Conservation (phyloP, 2,888 invertebrate species). For the Candidula unifasciata region DNA sequence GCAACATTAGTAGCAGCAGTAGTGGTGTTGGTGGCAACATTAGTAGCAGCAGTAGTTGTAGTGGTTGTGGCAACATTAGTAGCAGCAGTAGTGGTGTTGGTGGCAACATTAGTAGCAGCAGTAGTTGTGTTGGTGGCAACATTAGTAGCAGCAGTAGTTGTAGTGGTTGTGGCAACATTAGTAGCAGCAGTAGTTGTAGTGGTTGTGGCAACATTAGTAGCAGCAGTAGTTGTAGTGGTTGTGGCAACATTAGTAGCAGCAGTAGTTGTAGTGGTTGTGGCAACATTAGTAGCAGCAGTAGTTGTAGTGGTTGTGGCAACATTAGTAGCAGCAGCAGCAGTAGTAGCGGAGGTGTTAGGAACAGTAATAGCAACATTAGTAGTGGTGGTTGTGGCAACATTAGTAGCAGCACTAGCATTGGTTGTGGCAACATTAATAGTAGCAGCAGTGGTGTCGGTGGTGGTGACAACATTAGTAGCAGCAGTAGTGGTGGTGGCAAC, state of each 20-base stretch:
- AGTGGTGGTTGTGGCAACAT: conserved; percentile 33
- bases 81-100: background rate
- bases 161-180: conserved; percentile 37
- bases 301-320: conserved; percentile 21
- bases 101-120: conserved; percentile 23
- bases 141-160: conserved; percentile 40
- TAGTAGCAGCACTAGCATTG: conserved; percentile 36
- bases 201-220: conserved; percentile 29
- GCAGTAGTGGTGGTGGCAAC: no score
- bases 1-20: conserved; percentile 37
- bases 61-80: conserved; percentile 33
- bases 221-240: conserved; percentile 34
- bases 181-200: conserved; percentile 33
- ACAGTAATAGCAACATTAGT: conserved; percentile 34
- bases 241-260: conserved; percentile 23
- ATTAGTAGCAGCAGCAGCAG: conserved; percentile 22
- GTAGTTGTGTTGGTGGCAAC: conserved; percentile 32
- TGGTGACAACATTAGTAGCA: no score
- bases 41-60: conserved; percentile 42
- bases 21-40: conserved; percentile 34
- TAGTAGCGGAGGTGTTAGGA: conserved; percentile 26
- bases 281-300: conserved; percentile 31
- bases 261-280: conserved; percentile 32
- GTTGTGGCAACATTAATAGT: conserved; percentile 18
- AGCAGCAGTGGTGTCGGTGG: conserved; percentile 2